A percentile compares a stretch with the other conserved stretches of the same genome.
Evolutionary conservation across 1,140 invertebrate species (phyloP).

Genomic region (Pseudachorutes palmiensis): DNA sequence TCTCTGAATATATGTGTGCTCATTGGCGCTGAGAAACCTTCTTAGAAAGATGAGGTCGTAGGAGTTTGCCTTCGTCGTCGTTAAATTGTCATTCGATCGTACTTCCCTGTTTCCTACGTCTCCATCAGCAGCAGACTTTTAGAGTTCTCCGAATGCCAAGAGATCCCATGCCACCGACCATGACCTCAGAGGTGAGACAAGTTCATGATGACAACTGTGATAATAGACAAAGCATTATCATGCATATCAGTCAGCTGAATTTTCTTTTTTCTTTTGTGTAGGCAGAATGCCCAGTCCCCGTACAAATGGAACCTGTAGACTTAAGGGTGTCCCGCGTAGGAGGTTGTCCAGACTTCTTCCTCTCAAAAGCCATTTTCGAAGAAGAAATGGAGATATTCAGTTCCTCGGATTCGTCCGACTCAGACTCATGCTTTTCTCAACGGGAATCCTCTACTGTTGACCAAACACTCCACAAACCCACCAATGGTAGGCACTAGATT

Average conservation of each 20-base stretch:
- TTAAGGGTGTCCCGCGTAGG: background rate
- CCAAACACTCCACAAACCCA: background rate
- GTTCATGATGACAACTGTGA: background rate
- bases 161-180: background rate
- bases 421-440: background rate
- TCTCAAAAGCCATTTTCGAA: slow-evolving; percentile 1
- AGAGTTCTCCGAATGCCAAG: background rate
- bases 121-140: too few species aligned
- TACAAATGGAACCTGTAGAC: slow-evolving; percentile 5
- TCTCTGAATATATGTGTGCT: too few species aligned
- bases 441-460: background rate
- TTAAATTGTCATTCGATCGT: too few species aligned
- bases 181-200: slow-evolving; percentile 2
- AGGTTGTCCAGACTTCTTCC: slow-evolving; percentile 6
- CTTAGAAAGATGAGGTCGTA: too few species aligned
- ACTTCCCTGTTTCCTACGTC: too few species aligned
- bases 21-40: too few species aligned
- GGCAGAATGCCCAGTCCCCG: background rate
- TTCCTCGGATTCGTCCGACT: slow-evolving; percentile 6
- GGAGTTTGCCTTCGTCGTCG: too few species aligned
- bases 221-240: background rate
- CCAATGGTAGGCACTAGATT: background rate
- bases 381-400: slow-evolving; percentile 8
- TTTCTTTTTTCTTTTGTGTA: background rate
- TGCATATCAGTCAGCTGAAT: background rate